These are phyloP conservation scores for Ianthella basta DNA, from an alignment of 37 sponge, comb jelly and placozoan genomes.

Conservation along the genomic window DNA sequence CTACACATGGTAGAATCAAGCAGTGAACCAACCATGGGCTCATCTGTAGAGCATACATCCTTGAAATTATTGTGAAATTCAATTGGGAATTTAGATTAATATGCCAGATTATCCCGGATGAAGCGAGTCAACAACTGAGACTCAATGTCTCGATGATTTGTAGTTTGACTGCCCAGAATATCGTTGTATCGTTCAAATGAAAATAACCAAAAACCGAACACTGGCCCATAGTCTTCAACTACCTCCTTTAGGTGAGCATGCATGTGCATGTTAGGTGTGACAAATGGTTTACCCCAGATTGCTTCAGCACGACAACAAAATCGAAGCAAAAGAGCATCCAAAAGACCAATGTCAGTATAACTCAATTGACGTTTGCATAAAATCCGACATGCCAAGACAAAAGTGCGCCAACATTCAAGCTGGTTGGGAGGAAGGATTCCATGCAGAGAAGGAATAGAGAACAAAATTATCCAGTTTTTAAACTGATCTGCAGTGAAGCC, in stretches of 20 bases:
- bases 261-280: constrained; percentile 43
- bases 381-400: constrained; percentile 58
- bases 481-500: constrained; percentile 65
- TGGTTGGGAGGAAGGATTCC: not conserved
- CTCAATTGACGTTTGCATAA: not conserved
- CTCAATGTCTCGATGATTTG: not conserved
- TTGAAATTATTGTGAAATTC: constrained; percentile 13
- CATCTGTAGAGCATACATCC: not conserved
- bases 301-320: not conserved
- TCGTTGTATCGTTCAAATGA: constrained; percentile 37
- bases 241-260: constrained; percentile 23
- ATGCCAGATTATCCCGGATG: not conserved
- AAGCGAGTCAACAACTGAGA: constrained; percentile 22
- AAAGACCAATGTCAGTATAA: not conserved
- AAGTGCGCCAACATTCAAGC: constrained; percentile 47
- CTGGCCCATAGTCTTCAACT: constrained; percentile 22
- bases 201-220: constrained; percentile 38
- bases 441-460: not conserved
- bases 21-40: not conserved
- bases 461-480: constrained; percentile 47
- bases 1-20: not conserved
- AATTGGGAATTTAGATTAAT: constrained; percentile 8
- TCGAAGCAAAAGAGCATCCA: not conserved
- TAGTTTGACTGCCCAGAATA: constrained; percentile 21
- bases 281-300: not conserved